Evolutionary conservation across 2,888 invertebrate species (phyloP).

Genomic region (Eurytoma adleriae): DNA sequence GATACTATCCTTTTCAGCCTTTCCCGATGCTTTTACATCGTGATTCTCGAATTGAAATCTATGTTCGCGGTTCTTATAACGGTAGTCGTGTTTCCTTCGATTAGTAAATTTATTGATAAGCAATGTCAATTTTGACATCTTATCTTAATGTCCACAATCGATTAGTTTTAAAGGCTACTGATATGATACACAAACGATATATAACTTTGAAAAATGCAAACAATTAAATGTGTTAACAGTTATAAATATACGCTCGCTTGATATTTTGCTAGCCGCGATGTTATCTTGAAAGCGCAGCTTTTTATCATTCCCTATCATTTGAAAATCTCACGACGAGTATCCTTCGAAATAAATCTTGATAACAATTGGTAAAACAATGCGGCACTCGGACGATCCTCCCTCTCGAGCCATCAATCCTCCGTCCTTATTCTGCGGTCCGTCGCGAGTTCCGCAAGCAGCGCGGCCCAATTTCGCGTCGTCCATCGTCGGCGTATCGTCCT

Average conservation of each 20-base stretch:
- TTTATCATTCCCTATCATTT: not conserved
- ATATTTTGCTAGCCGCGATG: too few species aligned
- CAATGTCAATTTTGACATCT: too few species aligned
- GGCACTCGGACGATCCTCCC: not conserved
- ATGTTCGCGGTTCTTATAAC: too few species aligned
- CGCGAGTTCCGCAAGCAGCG: slow-evolving; percentile 9
- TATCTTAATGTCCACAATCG: too few species aligned
- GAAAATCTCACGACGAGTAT: not conserved
- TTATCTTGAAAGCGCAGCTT: too few species aligned
- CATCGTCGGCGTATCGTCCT: not conserved
- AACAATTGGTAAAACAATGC: not conserved
- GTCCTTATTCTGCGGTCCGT: not conserved
- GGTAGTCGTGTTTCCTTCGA: too few species aligned
- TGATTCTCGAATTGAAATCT: not conserved
- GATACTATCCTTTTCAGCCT: slow-evolving; percentile 13
- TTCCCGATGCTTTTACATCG: not conserved
- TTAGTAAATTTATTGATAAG: too few species aligned
- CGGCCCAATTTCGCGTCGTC: slow-evolving; percentile 46
- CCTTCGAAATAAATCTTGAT: not conserved
- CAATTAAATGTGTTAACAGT: too few species aligned
- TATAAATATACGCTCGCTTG: too few species aligned
- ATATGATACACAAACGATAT: too few species aligned
- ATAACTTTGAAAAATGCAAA: too few species aligned
- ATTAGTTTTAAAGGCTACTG: too few species aligned
- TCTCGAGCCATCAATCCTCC: not conserved